These are phyloP conservation scores for Sycophaga agraensis DNA, from an alignment of 1,140 invertebrate species.

Conservation along the genomic window DNA sequence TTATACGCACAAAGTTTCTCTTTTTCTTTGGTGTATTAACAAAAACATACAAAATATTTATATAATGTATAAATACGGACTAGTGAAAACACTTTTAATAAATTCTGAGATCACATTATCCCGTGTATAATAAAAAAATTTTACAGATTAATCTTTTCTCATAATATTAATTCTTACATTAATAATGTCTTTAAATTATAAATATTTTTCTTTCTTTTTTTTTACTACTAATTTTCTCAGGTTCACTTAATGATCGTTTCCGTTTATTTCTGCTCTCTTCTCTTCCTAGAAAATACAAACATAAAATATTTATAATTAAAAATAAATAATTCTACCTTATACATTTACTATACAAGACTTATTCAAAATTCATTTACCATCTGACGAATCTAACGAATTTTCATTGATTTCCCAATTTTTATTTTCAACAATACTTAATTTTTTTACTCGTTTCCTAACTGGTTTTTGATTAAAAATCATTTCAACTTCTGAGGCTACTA, in stretches of 20 bases:
- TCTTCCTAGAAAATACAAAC: background rate
- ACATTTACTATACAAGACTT: background rate
- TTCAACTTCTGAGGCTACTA: background rate
- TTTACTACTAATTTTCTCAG: background rate
- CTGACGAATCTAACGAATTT: background rate
- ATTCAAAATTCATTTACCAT: background rate
- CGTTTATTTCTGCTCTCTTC: background rate
- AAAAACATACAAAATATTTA: background rate
- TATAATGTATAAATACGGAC: slow-evolving; percentile 15
- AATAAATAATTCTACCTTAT: background rate
- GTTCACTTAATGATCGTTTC: background rate
- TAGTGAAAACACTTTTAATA: slow-evolving; percentile 2
- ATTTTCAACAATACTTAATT: background rate
- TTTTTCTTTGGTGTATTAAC: background rate
- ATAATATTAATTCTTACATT: background rate
- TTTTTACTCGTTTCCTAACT: background rate
- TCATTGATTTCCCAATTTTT: background rate
- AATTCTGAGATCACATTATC: background rate
- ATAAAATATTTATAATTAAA: background rate
- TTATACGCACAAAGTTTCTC: background rate
- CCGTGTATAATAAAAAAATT: background rate
- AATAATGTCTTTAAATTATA: background rate
- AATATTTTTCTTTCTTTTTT: background rate
- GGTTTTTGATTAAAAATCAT: background rate
- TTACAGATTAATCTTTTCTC: background rate